Conservation (phyloP, 2,113 vertebrate species). For the Xiphophorus maculatus region DNA sequence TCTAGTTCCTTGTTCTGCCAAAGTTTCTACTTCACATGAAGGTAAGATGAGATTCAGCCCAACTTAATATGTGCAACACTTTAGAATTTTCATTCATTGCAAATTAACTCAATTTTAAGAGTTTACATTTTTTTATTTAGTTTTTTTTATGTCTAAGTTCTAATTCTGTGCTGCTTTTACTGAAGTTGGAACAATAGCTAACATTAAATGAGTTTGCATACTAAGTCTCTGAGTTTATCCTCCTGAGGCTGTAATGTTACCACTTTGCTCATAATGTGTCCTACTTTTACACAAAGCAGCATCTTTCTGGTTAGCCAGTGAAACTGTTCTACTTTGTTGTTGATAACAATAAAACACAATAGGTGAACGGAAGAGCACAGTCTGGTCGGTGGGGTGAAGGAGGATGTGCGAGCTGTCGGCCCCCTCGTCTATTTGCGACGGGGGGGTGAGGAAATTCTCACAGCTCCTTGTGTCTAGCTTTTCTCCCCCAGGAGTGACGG, state of each 20-base stretch:
- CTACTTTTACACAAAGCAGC: slow-evolving; percentile 17
- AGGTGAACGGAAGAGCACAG: neutral
- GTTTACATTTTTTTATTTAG: too few relatives aligned
- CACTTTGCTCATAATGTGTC: neutral
- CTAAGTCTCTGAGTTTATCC: neutral
- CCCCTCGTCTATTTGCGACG: slow-evolving; percentile 49
- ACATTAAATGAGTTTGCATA: neutral
- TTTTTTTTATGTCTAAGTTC: neutral
- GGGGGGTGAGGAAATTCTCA: slow-evolving; percentile 74
- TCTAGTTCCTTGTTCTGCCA: neutral
- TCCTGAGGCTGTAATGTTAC: neutral
- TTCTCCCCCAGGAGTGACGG: slow-evolving; percentile 78
- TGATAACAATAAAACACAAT: neutral
- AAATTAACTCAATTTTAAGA: too few relatives aligned
- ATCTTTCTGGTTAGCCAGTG: slow-evolving; percentile 6
- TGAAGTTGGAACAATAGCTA: neutral
- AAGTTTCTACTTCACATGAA: neutral
- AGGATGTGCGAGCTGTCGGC: slow-evolving; percentile 55
- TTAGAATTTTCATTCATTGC: too few relatives aligned
- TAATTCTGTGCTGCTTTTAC: slow-evolving; percentile 29
- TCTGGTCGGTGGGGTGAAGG: slow-evolving; percentile 31
- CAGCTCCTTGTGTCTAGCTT: slow-evolving; percentile 81
- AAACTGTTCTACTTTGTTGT: neutral
- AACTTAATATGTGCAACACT: too few relatives aligned
- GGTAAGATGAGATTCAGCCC: too few relatives aligned